phyloP scores from a whole-genome alignment of 2,797 vertebrate genomes.

The Acanthurus leucopareius region DNA sequence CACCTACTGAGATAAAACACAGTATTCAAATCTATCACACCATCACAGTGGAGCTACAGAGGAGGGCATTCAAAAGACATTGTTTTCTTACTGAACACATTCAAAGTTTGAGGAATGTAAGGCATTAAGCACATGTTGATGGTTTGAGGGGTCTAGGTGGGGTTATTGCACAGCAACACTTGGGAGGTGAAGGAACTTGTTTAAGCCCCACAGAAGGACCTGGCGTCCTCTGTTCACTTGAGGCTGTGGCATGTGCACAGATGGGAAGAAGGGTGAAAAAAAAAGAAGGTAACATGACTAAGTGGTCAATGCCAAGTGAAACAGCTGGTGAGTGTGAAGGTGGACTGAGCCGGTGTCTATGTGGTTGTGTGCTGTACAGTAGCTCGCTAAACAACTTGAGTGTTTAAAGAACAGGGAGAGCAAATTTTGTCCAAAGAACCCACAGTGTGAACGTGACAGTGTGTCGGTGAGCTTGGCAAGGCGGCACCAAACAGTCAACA shows the following conservation, averaged over 20 bases:
- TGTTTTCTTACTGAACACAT: conserved; percentile 53
- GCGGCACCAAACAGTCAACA: conserved; percentile 41
- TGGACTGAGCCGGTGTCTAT: conserved; percentile 1
- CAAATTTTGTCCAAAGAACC: conserved; percentile 17
- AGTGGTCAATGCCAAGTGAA: conserved; percentile 21
- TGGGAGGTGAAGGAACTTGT: conserved; percentile 22
- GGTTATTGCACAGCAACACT: conserved; percentile 73
- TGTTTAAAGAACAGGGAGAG: conserved; percentile 11
- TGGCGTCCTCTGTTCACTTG: conserved; percentile 20
- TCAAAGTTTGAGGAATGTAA: conserved; percentile 80
- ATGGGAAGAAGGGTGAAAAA: background rate
- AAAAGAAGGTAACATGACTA: background rate
- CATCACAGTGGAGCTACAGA: conserved; percentile 37
- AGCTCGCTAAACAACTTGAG: conserved; percentile 13
- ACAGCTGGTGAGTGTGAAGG: conserved; percentile 41
- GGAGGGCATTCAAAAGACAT: conserved; percentile 14
- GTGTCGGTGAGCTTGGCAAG: conserved; percentile 38
- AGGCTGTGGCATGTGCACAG: conserved; percentile 16
- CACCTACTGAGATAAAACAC: conserved; percentile 26
- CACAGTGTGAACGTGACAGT: conserved; percentile 28
- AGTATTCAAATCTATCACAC: conserved; percentile 44
- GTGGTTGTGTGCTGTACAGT: conserved; percentile 29
- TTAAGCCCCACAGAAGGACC: conserved; percentile 19
- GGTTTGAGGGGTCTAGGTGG: conserved; percentile 6
- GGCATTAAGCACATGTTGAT: conserved; percentile 75